These are phyloP conservation scores for Mnemiopsis leidyi DNA, from an alignment of 37 sponge, comb jelly and placozoan species.

Conservation along the genomic window DNA sequence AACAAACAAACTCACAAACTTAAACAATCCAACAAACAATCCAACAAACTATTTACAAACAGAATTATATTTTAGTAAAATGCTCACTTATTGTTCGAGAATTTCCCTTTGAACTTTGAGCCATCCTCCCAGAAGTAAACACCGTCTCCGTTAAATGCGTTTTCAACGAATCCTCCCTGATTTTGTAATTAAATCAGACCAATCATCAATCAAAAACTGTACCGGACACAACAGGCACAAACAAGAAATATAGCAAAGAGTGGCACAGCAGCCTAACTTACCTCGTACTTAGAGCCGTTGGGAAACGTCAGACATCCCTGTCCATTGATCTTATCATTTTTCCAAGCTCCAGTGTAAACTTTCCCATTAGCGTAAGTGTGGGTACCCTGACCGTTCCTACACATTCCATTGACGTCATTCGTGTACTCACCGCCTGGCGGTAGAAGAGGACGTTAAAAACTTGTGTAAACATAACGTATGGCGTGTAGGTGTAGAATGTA, in stretches of 20 bases:
- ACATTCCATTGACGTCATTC: constrained; percentile 59
- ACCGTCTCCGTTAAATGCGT: constrained; percentile 73
- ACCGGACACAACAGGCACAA: too few species aligned
- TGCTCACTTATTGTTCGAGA: constrained; percentile 71
- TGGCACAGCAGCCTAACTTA: constrained; percentile 6
- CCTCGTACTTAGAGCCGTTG: constrained; percentile 66
- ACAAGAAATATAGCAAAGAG: too few species aligned
- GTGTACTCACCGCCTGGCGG: constrained; percentile 71
- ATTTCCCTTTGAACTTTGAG: constrained; percentile 67
- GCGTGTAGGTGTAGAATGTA: background rate
- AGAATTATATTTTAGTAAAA: too few species aligned
- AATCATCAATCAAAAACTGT: too few species aligned
- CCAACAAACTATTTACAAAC: too few species aligned
- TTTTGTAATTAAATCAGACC: too few species aligned
- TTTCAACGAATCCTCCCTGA: constrained; percentile 72
- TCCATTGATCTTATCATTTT: constrained; percentile 69
- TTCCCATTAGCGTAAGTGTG: constrained; percentile 68
- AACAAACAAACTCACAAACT: too few species aligned
- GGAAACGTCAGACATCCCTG: constrained; percentile 64
- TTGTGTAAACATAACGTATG: background rate
- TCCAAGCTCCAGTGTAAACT: constrained; percentile 73
- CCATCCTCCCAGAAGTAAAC: constrained; percentile 73
- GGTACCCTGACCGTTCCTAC: constrained; percentile 70
- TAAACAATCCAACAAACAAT: too few species aligned
- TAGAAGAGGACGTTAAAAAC: background rate